phyloP scores from a whole-genome alignment of 2,888 invertebrate species.

The Rhagonycha lutea region DNA sequence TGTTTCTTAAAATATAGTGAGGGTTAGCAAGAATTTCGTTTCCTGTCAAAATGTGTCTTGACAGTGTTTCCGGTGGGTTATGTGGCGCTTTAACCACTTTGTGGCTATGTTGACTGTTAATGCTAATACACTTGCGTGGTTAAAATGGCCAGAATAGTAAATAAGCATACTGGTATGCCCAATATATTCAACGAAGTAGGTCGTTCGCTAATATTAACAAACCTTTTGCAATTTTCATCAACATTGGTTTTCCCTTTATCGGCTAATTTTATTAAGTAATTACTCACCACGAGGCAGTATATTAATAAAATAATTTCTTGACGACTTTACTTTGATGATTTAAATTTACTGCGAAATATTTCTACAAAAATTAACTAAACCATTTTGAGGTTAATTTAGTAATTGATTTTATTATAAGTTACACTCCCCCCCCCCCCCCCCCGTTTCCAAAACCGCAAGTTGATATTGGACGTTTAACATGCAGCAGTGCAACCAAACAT shows the following conservation, averaged over 20 bases:
- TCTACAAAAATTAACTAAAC: conserved; percentile 8
- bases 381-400: neutral
- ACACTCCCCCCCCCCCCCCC: no score
- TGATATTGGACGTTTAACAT: no score
- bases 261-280: conserved; percentile 12
- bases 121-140: conserved; percentile 15
- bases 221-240: conserved; percentile 1
- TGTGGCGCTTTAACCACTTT: conserved; percentile 23
- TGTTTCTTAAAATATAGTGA: conserved; percentile 28
- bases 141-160: conserved; percentile 19
- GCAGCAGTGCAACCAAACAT: no score
- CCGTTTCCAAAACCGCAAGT: no score
- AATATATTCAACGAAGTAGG: conserved; percentile 3
- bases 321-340: conserved; percentile 4
- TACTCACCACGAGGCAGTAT: conserved; percentile 11
- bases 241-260: conserved; percentile 5
- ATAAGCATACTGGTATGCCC: conserved; percentile 12
- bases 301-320: conserved; percentile 14
- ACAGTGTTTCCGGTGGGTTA: conserved; percentile 23
- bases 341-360: conserved; percentile 6
- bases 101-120: conserved; percentile 22
- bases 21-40: conserved; percentile 22
- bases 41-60: conserved; percentile 25
- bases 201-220: conserved; percentile 2
- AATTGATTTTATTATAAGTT: neutral